Evolutionary conservation across 2,113 vertebrate species (phyloP), one percentile per base, ranked within the genome.

Genomic region (Ctenodactylus gundi): DNA sequence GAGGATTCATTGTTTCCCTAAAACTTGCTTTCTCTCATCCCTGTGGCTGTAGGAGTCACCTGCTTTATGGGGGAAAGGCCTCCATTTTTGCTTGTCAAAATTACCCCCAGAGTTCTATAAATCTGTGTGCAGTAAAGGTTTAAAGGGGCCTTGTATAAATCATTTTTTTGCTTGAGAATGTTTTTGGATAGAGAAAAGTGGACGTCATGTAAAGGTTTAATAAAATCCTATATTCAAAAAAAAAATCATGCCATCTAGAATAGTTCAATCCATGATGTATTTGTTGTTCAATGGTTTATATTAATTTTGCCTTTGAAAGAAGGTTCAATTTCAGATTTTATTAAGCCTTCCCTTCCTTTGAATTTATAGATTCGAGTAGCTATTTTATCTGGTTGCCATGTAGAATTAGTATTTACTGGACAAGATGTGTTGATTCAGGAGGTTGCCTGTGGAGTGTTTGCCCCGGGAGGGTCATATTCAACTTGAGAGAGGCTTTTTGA

Each of bases 371-470:
- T 84, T 3, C 25, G 2, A 34, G 41, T 62, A 46, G 73, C 94
- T 85, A 57, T 90, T 93, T 95, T 91, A 97, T 94, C 94, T 94
- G 94, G 98, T 94, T 93, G 84, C 96, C 68, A 55, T 92, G 94
- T 93, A 97, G 96, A 97, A 97, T 98, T 93, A 97, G 96, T 96
- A 98, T 98, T 98, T 98, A 97, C 97, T 97, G 96, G 94, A 96
- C 94, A 95, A 92, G 98, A 96, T 97, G 94, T 84, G 97, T 98
- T 98, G 98, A 98, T 98, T 98, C 98, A 98, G 97, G 98, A 98
- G 97, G 95, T 97, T 98, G 97, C 97, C 97, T 97, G 96, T 98
- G 76, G 97, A 98, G 97, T 97, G 97, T 95, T 95, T 97, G 94
- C 98, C 98, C 96, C 98, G 0, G n/a, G 98, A 98, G 98, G 97